Percentiles rank a stretch among this genome's conserved stretches.
Conservation (phyloP, 2,888 invertebrate species). For the Anticlea derivata region DNA sequence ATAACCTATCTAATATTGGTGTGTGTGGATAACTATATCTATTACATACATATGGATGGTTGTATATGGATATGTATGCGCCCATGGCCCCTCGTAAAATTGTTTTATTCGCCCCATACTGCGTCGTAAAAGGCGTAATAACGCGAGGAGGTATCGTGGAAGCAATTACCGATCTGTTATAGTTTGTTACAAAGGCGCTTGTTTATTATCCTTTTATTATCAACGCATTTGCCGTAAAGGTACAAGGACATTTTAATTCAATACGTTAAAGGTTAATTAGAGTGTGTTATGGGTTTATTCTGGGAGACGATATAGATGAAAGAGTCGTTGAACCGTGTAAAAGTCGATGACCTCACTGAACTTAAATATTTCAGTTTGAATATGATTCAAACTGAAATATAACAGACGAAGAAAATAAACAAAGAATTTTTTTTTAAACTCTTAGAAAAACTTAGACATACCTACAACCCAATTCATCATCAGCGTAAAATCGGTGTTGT, state of each 20-base stretch:
- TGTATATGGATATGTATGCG: constrained; percentile 68
- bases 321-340: constrained; percentile 19
- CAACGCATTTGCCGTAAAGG: constrained; percentile 80
- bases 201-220: constrained; percentile 83
- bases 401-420: not conserved
- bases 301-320: constrained; percentile 13
- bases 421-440: not conserved
- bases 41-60: constrained; percentile 43
- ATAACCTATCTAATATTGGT: constrained; percentile 9
- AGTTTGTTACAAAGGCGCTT: constrained; percentile 83
- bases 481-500: not conserved
- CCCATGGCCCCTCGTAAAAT: constrained; percentile 83
- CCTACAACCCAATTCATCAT: not conserved
- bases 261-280: constrained; percentile 50
- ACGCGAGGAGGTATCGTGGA: constrained; percentile 82
- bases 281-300: constrained; percentile 36
- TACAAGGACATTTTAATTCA: constrained; percentile 79
- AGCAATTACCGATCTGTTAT: constrained; percentile 84
- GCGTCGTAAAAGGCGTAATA: constrained; percentile 84
- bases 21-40: constrained; percentile 35
- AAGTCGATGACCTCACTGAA: constrained; percentile 16
- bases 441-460: not conserved
- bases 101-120: constrained; percentile 84
- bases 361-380: not conserved
- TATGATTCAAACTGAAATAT: too few relatives aligned